Evolutionary conservation across 2,888 invertebrate species (phyloP), one percentile per base, ranked within the genome.

Genomic region (Troides helena): DNA sequence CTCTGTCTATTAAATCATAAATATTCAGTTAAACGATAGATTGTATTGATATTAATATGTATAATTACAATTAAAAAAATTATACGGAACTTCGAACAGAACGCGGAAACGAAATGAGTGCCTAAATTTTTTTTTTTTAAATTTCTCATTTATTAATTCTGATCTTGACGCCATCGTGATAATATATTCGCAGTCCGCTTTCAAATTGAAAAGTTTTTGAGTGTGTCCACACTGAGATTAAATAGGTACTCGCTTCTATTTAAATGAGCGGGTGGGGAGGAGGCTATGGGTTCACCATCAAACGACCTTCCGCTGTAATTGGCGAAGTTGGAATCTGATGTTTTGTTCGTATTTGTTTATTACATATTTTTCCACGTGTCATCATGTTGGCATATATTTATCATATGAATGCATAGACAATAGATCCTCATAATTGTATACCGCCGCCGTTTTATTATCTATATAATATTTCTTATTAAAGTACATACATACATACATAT

Each of bases 201-300:
- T 68, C 74, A 77, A 77, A 79, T 78, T 78, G 75, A 78, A 80
- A 80, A 80, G 77, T 80, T 78, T 30, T 50, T 57, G 71, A 66
- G 74, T 72, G 74, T 72, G 74, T 71, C 67, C 71, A 59, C 71
- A 39, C 70, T 56, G 73, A 72, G 69, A 72, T 71, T 73, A 74
- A 70, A 67, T 56, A 59, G 63, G 66, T 50, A 62, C 66, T 66
- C 62, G 46, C 64, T 25, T 36, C 39, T 46, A 62, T 69, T 69
- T 69, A 66, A 69, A 69, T 69, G 50, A 50, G 65, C 62, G 69
- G 69, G 68, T 62, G 36, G 14, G 46, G 14, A 14, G 46, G 12
- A 12, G 12, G 14, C 14, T 1, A 14, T 12, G 46, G 46, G 46
- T 46, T 46, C 46, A 46, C 65, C 50, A 65, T 69, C 69, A 66